Evolutionary conservation across 2,888 invertebrate genomes (phyloP).

Genomic region (Cataglyphis cursor): DNA sequence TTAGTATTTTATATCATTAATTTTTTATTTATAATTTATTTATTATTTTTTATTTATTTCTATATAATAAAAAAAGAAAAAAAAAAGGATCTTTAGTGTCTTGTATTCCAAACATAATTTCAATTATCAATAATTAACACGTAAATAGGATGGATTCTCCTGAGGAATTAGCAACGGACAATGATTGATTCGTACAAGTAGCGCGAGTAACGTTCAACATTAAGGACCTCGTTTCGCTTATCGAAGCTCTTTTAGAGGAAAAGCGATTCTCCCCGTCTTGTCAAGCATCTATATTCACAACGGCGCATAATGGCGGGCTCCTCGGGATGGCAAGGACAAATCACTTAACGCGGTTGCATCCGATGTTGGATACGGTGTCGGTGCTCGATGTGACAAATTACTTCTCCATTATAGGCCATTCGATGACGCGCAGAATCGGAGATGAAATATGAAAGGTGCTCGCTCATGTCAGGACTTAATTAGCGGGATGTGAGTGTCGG

Average conservation of each 20-base stretch:
- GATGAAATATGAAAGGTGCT: conserved; percentile 70
- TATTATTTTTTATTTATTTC: background rate
- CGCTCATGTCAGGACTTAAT: conserved; percentile 56
- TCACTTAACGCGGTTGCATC: conserved; percentile 79
- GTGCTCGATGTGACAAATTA: conserved; percentile 80
- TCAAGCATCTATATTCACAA: conserved; percentile 70
- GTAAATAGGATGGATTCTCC: background rate
- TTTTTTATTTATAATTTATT: background rate
- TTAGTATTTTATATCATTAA: background rate
- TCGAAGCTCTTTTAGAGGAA: conserved; percentile 57
- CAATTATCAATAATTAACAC: background rate
- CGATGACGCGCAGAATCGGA: conserved; percentile 61
- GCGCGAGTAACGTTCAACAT: conserved; percentile 55
- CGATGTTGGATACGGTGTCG: conserved; percentile 7
- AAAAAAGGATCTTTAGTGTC: background rate
- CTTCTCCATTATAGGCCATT: conserved; percentile 75
- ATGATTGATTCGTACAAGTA: conserved; percentile 69
- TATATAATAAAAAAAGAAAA: no score
- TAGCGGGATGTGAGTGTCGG: conserved; percentile 44
- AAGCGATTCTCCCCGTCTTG: conserved; percentile 51
- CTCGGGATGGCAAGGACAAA: conserved; percentile 82
- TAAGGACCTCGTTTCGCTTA: conserved; percentile 56
- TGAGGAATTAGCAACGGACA: background rate
- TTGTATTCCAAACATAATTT: background rate
- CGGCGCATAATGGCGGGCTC: conserved; percentile 72